Conservation (phyloP, 2,797 vertebrate genomes). For the Pelobates cultripes region DNA sequence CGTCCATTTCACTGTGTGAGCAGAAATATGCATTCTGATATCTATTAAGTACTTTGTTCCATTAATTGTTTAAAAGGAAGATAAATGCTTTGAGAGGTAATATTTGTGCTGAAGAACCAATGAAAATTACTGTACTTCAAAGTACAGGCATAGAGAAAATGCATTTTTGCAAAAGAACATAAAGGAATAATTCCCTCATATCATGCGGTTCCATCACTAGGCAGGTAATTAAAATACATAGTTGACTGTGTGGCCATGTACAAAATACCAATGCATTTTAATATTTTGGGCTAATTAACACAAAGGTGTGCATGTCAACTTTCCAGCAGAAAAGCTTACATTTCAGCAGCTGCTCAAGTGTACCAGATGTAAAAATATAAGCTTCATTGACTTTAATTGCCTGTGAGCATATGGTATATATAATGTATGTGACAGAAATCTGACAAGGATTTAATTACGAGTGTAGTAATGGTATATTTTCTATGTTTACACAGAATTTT, state of each 20-base stretch:
- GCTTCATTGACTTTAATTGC: not conserved
- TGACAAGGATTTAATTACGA: not conserved
- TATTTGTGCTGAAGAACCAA: too few species aligned
- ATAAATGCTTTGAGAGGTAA: too few species aligned
- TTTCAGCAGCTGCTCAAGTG: not conserved
- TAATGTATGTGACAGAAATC: constrained; percentile 1
- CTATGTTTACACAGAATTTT: too few species aligned
- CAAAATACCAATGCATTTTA: not conserved
- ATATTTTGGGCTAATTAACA: not conserved
- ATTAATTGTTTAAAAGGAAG: too few species aligned
- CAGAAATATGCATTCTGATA: too few species aligned
- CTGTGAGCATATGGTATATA: not conserved
- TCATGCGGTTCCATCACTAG: not conserved
- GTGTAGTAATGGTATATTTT: not conserved
- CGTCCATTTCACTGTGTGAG: too few species aligned
- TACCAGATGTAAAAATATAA: not conserved
- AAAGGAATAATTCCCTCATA: not conserved
- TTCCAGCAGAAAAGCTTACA: not conserved
- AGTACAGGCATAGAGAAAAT: too few species aligned
- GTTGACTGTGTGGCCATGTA: not conserved
- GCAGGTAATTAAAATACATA: not conserved
- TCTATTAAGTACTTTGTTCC: too few species aligned
- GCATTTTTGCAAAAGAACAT: not conserved
- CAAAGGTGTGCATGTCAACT: not conserved
- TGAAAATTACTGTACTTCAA: too few species aligned